Percentiles rank a stretch among this genome's conserved stretches.
phyloP scores from a whole-genome alignment of 2,888 invertebrate species.

The Nudaria mundana region DNA sequence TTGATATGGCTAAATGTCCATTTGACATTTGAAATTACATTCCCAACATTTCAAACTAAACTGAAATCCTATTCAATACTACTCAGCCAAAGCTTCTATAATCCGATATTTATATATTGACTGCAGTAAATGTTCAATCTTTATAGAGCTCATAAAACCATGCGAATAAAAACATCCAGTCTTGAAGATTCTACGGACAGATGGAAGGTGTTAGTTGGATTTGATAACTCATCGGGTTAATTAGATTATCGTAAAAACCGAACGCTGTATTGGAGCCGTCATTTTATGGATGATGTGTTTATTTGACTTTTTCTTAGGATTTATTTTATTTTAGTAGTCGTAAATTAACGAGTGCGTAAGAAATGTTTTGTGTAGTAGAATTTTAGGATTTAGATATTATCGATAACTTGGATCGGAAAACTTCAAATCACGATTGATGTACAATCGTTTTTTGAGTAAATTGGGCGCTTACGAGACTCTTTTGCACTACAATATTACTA shows the following conservation, averaged over 20 bases:
- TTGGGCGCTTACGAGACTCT: no score
- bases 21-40: no score
- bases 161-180: conserved; percentile 17
- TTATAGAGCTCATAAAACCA: conserved; percentile 24
- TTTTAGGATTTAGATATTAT: no score
- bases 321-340: background rate
- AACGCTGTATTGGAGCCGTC: background rate
- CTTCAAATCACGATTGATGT: no score
- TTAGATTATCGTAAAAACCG: conserved; percentile 2
- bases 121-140: background rate
- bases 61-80: background rate
- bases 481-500: no score
- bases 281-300: background rate
- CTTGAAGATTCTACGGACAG: conserved; percentile 12
- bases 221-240: conserved; percentile 13
- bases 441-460: no score
- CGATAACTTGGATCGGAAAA: no score
- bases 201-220: conserved; percentile 12
- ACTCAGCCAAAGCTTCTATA: background rate
- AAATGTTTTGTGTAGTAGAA: background rate
- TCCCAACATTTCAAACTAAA: background rate
- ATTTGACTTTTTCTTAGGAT: background rate
- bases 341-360: background rate
- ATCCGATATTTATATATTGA: conserved; percentile 3
- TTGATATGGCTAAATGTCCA: no score